Evolutionary conservation across 2,797 vertebrate species (phyloP), one percentile per base, ranked within the genome.

Genomic region (Stomatorhinus walkeri): DNA sequence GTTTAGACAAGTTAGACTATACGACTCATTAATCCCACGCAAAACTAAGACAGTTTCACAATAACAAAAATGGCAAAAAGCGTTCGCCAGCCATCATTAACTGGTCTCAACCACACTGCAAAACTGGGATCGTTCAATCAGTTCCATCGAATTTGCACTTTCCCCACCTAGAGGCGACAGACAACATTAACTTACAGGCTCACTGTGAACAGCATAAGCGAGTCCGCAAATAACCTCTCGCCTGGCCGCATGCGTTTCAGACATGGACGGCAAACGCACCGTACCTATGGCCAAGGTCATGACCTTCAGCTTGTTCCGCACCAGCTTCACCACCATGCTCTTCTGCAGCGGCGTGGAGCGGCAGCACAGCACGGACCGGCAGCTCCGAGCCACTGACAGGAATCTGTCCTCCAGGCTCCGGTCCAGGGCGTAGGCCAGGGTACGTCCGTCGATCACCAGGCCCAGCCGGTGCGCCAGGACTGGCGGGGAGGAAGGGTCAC

Each of bases 201-300:
- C 8, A 24, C 24, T 28, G 14, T 14, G 24, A 36, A 12, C 28
- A 1, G 28, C 3, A 4, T 16, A 9, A 72, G 43, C 3, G 1
- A 6, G 43, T 46, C 43, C 43, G 0, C 43, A 12, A 92, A 89
- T 89, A 90, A 89, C 19, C n/a, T 4, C 19, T n/a, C 48, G 43
- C 79, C 79, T 12, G 79, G 72, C 79, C 3, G 36, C 22, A 3
- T 9, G 14, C 40, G 1, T 46, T 9, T 43, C 85, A 89, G 79
- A 40, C 85, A 85, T 87, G 86, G 91, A n/a, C 22, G 19, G 52
- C 3, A 4, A 14, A 46, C 0, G 12, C 88, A 28, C n/a, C 1
- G 94, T 93, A 96, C 98, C 98, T 94, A 99, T 98, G 88, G 98
- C 98, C 92, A 99, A 93, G 0, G 98, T 99, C 98, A 99, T 98